phyloP scores from a whole-genome alignment of 2,113 vertebrate species.

The Nycticebus coucang region DNA sequence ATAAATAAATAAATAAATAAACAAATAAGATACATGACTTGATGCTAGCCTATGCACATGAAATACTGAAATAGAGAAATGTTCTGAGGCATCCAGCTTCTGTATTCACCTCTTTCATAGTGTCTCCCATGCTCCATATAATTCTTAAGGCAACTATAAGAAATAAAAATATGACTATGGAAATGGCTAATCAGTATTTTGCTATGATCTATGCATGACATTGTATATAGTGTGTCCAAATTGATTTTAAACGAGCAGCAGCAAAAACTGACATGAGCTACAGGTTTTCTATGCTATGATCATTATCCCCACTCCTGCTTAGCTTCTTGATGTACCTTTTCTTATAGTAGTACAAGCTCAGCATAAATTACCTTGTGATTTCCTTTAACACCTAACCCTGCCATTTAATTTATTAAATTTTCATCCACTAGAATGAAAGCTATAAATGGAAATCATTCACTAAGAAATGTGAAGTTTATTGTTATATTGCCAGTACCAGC shows the following conservation, averaged over 20 bases:
- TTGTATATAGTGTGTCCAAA: background rate
- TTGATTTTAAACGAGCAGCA: background rate
- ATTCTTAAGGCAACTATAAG: background rate
- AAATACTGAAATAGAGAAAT: background rate
- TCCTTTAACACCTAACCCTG: background rate
- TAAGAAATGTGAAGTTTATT: background rate
- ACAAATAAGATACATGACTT: background rate
- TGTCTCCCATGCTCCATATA: background rate
- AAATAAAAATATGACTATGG: background rate
- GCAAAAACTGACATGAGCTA: background rate
- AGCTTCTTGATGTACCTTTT: background rate
- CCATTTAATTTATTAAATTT: background rate
- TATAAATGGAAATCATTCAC: background rate
- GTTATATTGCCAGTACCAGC: background rate
- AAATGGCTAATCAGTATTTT: background rate
- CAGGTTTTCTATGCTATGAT: fast-evolving
- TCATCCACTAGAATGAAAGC: background rate
- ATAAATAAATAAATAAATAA: too few relatives aligned
- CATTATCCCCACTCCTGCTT: background rate
- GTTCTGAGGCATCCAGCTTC: background rate
- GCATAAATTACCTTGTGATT: background rate
- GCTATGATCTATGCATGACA: background rate
- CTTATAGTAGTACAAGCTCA: background rate
- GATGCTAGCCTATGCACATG: background rate
- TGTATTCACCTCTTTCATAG: background rate